Evolutionary conservation across 1,140 invertebrate genomes (phyloP).

Genomic region (Scaptomyza hsui): DNA sequence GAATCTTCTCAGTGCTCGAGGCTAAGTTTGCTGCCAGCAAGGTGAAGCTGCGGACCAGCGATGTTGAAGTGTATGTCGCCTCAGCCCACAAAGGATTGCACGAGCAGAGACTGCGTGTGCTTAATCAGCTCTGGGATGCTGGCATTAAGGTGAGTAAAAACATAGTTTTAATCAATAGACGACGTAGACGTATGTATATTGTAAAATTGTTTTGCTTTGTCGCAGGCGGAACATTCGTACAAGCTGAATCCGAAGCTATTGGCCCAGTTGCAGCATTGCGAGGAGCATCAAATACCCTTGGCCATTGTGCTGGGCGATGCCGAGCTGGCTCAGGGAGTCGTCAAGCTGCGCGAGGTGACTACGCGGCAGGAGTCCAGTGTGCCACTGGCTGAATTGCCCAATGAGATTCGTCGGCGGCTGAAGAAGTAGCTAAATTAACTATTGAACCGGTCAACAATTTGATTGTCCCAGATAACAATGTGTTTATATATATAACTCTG

Average conservation of each 20-base stretch:
- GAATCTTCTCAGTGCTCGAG: constrained; percentile 97
- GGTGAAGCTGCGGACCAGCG: constrained; percentile 90
- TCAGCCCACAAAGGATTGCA: constrained; percentile 97
- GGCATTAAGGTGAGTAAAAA: constrained; percentile 93
- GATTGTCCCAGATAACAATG: no score
- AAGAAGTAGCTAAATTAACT: constrained; percentile 27
- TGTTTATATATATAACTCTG: no score
- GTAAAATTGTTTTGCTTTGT: constrained; percentile 7
- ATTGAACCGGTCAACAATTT: no score
- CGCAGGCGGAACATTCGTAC: constrained; percentile 94
- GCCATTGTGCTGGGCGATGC: constrained; percentile 96
- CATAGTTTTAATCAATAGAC: no score
- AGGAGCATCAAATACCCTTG: constrained; percentile 95
- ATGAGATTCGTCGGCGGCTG: constrained; percentile 85
- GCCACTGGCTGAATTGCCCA: constrained; percentile 86
- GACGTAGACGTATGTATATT: no score
- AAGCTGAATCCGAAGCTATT: constrained; percentile 98
- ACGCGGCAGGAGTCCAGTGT: constrained; percentile 91
- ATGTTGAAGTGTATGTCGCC: constrained; percentile 96
- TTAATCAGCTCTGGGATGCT: constrained; percentile 93
- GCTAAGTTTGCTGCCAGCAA: constrained; percentile 87
- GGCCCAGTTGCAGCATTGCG: constrained; percentile 97
- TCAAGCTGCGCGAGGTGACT: constrained; percentile 91
- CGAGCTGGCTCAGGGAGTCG: constrained; percentile 93
- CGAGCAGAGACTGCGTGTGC: constrained; percentile 94